Evolutionary conservation across 2,113 vertebrate genomes (phyloP), one percentile per base, ranked within the genome.

Genomic region (Todiramphus chloris): DNA sequence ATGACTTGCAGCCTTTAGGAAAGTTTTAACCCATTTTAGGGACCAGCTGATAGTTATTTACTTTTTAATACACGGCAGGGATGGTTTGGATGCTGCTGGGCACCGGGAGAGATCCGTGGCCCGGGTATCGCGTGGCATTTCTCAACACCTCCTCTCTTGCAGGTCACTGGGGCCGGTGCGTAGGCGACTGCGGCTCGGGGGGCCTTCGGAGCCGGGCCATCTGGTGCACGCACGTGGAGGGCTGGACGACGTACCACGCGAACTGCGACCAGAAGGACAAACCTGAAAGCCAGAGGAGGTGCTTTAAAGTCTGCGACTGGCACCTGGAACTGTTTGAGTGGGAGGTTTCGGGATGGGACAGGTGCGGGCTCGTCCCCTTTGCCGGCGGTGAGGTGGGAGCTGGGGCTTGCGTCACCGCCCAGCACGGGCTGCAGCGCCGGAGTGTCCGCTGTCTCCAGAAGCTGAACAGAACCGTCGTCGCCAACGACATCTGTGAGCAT

Each of bases 301-400:
- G 99, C 95, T 99, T 99, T 90, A 99, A 98, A 77, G 98, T 99
- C 78, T 99, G 99, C 13, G 98, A 99, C 93, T 99, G 99, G 99
- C 99, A 99, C 96, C 98, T 98, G 53, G 98, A 99, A 92, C 98
- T 99, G 70, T 99, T 99, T 10, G 98, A 98, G 89, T 99, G 99
- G 99, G 98, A 99, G 58, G 97, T 98, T 33, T 99, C 99, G 0
- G 98, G 98, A 66, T 99, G 99, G 99, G 98, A 98, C 25, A 83
- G 67, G 55, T 99, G 99, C 7, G 90, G 98, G 51, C 98, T 99
- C 0, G 97, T 97, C 33, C 92, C 98, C 14, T 93, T 89, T 3
- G 93, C 96, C 46, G 98, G 97, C 0, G 95, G 97, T 46, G 98
- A 98, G 48, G 94, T 89, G 79, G 97, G 88, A 35, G 69, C 97